Evolutionary conservation across 2,888 invertebrate species (phyloP).

Genomic region (Polyommatus icarus): DNA sequence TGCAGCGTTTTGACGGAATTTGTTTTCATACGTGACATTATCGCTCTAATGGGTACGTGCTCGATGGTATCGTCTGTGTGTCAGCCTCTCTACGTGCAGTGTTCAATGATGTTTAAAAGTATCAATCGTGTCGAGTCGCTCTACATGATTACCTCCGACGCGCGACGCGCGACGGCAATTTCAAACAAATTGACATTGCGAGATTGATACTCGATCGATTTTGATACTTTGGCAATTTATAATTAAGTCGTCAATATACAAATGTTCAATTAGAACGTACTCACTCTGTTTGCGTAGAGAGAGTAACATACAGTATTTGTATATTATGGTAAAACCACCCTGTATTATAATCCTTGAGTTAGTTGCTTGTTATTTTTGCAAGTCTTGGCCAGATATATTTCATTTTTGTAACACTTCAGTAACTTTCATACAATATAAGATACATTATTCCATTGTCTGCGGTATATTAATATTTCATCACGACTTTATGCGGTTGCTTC

Average conservation of each 20-base stretch:
- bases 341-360: conserved; percentile 15
- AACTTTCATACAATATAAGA: background rate
- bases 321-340: conserved; percentile 29
- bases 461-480: background rate
- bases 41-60: background rate
- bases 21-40: background rate
- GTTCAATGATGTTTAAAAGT: conserved; percentile 10
- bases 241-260: background rate
- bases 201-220: conserved; percentile 1
- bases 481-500: background rate
- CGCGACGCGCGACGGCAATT: background rate
- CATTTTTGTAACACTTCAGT: background rate
- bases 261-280: background rate
- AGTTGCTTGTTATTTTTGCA: conserved; percentile 21
- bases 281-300: background rate
- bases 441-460: background rate
- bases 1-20: background rate
- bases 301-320: background rate
- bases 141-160: conserved; percentile 1
- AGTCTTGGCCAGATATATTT: conserved; percentile 24
- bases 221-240: background rate
- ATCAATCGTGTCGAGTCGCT: background rate
- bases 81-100: background rate
- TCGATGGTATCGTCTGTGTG: background rate
- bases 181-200: conserved; percentile 4